These are phyloP conservation scores for Apodemus speciosus DNA, from an alignment of 2,113 vertebrate species.

Conservation along the genomic window DNA sequence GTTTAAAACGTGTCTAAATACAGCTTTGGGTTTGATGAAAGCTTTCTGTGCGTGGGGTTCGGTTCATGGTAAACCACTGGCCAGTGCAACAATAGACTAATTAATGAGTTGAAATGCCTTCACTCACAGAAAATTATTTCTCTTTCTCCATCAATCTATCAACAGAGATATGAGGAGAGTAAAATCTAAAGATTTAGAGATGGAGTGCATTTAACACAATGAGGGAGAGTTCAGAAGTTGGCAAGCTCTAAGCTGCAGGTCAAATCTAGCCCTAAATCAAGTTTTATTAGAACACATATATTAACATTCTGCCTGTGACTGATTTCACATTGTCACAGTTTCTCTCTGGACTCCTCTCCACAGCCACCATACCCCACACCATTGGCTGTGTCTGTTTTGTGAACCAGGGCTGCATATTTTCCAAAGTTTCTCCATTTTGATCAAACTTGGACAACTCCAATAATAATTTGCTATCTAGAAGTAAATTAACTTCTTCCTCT, in stretches of 20 bases:
- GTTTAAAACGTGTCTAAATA: slow-evolving; percentile 53
- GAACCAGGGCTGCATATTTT: not conserved
- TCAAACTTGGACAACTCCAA: not conserved
- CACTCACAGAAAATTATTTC: slow-evolving; percentile 41
- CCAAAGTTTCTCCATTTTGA: not conserved
- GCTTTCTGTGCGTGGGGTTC: too few relatives aligned
- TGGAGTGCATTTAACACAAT: not conserved
- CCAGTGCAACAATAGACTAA: not conserved
- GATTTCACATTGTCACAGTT: not conserved
- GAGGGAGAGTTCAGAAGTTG: not conserved
- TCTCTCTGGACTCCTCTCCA: not conserved
- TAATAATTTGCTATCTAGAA: not conserved
- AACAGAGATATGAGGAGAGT: not conserved
- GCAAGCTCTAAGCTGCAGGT: not conserved
- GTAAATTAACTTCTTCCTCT: not conserved
- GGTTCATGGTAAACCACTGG: not conserved
- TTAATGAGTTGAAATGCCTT: not conserved
- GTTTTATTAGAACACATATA: slow-evolving; percentile 23
- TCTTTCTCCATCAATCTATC: not conserved
- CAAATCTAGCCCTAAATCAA: slow-evolving; percentile 30
- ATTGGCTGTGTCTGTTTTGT: accelerated
- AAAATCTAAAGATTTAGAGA: not conserved
- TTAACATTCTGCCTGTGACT: not conserved
- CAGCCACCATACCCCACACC: not conserved
- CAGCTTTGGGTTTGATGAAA: slow-evolving; percentile 49